Conservation (phyloP, 2,888 invertebrate genomes). For the Ophonus ardosiacus region DNA sequence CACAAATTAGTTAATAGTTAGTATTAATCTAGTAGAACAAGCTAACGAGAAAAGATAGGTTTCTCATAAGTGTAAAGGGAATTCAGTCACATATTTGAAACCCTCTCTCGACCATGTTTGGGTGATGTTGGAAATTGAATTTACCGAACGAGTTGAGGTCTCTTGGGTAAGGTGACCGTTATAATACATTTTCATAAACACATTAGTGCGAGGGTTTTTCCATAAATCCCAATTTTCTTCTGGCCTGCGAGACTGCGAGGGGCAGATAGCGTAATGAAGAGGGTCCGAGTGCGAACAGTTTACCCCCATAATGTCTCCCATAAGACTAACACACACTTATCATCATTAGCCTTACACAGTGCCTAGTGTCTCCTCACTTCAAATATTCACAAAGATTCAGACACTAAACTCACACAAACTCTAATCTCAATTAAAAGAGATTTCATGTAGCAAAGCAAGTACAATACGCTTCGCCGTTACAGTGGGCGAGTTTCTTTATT, state of each 20-base stretch:
- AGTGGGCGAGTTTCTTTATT: too few species aligned
- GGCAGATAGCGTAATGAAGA: conserved; percentile 1
- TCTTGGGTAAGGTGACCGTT: not conserved
- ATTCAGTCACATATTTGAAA: too few species aligned
- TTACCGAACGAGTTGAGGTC: not conserved
- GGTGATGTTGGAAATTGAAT: conserved; percentile 4
- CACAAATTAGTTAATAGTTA: too few species aligned
- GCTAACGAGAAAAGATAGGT: too few species aligned
- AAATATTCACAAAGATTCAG: not conserved
- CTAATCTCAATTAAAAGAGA: too few species aligned
- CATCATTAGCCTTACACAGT: conserved; percentile 1
- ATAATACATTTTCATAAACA: conserved; percentile 43
- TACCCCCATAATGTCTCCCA: conserved; percentile 16
- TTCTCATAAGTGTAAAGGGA: too few species aligned
- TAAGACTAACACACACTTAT: conserved; percentile 17
- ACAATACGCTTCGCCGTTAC: too few species aligned
- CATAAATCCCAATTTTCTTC: conserved; percentile 37
- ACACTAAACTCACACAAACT: not conserved
- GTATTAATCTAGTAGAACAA: too few species aligned
- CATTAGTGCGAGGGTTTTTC: conserved; percentile 34
- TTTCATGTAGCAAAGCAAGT: too few species aligned
- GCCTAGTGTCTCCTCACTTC: not conserved
- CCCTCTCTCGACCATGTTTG: not conserved
- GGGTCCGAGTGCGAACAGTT: conserved; percentile 12
- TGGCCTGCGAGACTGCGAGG: not conserved